These are phyloP conservation scores for Protosalanx chinensis DNA, from an alignment of 2,797 vertebrate genomes.

Conservation along the genomic window DNA sequence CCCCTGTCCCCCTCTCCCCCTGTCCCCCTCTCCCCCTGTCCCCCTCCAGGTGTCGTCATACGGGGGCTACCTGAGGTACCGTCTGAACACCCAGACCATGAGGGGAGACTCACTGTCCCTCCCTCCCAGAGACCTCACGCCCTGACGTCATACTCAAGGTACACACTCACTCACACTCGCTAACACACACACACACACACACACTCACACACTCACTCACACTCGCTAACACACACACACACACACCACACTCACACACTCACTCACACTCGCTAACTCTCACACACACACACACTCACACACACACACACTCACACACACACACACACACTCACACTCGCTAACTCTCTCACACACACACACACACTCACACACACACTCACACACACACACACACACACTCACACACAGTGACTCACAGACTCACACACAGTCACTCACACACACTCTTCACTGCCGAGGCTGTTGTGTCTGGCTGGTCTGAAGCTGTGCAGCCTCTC, in stretches of 20 bases:
- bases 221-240: background rate
- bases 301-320: background rate
- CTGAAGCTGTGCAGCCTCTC: background rate
- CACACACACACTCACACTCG: background rate
- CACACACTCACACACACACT: background rate
- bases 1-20: background rate
- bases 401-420: too few relatives aligned
- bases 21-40: background rate
- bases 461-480: background rate
- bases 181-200: background rate
- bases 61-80: slow-evolving; percentile 82
- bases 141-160: slow-evolving; percentile 93
- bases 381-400: background rate
- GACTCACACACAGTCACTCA: too few relatives aligned
- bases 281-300: background rate
- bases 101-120: slow-evolving; percentile 83
- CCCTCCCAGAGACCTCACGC: slow-evolving; percentile 77
- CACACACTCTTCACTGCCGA: too few relatives aligned
- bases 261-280: background rate
- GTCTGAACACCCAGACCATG: slow-evolving; percentile 82
- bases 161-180: background rate
- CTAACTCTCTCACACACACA: too few relatives aligned
- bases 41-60: slow-evolving; percentile 86
- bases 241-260: background rate
- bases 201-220: background rate